Percentiles rank a stretch among this genome's conserved stretches.
Conservation (phyloP, 92 coral and sea anemone species). For the Chrysogorgia sp. region DNA sequence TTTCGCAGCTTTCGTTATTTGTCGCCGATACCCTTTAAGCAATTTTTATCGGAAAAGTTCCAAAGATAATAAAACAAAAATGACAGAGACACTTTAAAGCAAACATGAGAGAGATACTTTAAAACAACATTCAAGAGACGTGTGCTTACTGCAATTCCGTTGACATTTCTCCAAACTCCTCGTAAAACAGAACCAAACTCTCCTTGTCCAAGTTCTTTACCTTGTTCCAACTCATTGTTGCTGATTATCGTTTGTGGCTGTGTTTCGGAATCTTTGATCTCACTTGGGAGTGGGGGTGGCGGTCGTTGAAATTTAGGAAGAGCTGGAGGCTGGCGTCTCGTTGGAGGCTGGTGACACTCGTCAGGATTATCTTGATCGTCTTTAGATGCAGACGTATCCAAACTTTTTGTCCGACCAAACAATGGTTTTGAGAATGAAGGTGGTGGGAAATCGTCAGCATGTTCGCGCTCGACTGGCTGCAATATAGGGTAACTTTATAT, state of each 20-base stretch:
- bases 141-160: slow-evolving; percentile 73
- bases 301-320: slow-evolving; percentile 70
- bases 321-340: slow-evolving; percentile 53
- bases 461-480: neutral
- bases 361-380: slow-evolving; percentile 52
- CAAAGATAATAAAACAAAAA: no score
- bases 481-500: neutral
- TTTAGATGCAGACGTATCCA: slow-evolving; percentile 56
- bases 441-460: neutral
- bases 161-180: slow-evolving; percentile 92
- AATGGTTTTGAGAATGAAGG: neutral
- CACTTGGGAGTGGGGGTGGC: slow-evolving; percentile 83
- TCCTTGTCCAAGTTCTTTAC: slow-evolving; percentile 92
- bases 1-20: no score
- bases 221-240: slow-evolving; percentile 76
- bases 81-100: neutral
- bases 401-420: slow-evolving; percentile 5
- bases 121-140: neutral
- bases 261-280: slow-evolving; percentile 39
- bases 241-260: slow-evolving; percentile 78
- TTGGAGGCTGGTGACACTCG: slow-evolving; percentile 41
- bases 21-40: no score
- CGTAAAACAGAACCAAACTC: slow-evolving; percentile 98
- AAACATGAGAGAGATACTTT: neutral
- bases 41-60: no score